phyloP scores from a whole-genome alignment of 2,113 vertebrate genomes.

The Vidua macroura region DNA sequence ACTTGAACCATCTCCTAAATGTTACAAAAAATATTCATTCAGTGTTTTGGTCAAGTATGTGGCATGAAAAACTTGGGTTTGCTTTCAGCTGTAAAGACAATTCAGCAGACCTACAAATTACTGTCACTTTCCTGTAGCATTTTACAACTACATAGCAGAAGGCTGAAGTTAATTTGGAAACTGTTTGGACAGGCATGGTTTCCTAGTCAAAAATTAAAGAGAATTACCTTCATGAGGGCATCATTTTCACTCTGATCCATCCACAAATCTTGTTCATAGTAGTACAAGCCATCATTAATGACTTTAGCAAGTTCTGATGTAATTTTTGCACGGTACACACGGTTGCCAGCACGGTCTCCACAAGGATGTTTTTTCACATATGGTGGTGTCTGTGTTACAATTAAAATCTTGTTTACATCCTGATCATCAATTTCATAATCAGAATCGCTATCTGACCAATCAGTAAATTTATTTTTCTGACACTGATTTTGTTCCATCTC shows the following conservation, averaged over 20 bases:
- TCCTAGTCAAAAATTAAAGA: neutral
- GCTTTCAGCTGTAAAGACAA: neutral
- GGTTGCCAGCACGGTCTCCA: slow-evolving; percentile 64
- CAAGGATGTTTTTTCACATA: slow-evolving; percentile 71
- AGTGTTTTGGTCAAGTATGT: neutral
- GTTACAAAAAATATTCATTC: neutral
- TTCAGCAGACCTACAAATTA: neutral
- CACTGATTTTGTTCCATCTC: slow-evolving; percentile 73
- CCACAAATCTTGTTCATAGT: slow-evolving; percentile 78
- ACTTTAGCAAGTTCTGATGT: slow-evolving; percentile 76
- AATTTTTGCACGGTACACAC: slow-evolving; percentile 66
- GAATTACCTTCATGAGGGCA: slow-evolving; percentile 71
- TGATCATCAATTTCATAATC: slow-evolving; percentile 80
- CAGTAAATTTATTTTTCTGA: slow-evolving; percentile 68
- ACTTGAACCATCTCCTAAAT: neutral
- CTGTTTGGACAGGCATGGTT: neutral
- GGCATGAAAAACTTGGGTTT: neutral
- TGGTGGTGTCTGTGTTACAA: slow-evolving; percentile 78
- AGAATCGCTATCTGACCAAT: slow-evolving; percentile 78
- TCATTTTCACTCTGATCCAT: slow-evolving; percentile 62
- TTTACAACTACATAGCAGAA: neutral
- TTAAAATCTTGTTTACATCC: slow-evolving; percentile 80
- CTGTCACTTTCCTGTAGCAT: neutral
- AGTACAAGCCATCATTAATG: slow-evolving; percentile 78
- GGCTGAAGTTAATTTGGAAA: neutral